Base-by-base conservation (phyloP, 2,888 invertebrate genomes). In the Rhaphigaster nebulosa region DNA sequence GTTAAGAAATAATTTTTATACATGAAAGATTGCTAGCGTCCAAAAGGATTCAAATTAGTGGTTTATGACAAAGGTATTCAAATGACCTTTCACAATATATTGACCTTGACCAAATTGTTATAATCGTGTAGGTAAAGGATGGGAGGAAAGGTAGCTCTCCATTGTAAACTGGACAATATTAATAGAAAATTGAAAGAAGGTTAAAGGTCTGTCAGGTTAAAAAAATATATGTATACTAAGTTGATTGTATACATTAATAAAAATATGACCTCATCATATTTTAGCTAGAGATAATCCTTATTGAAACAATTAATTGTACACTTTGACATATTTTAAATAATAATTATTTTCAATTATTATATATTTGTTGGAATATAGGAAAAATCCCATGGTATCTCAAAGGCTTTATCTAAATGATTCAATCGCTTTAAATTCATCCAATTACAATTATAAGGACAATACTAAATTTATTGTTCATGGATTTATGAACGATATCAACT, bases 401-500 rank as follows among this genome's bases (percentile, higher is more conserved):
- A 89, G 89, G 52, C 65, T 89, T 29, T 89, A 45, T 20, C 18
- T 76, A 52, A 76, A 89, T 70, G 76, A 89, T 52, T 29, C 70
- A 50, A 15, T 6, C 1, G n/a, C 34, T 18, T 38, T 92, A 52
- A 34, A 84, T 45, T 34, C 65, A 10, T 91, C 91, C 8, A 84
- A 87, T 23, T 92, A 88, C 38, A 65, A 89, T 50, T 10, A 23
- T 20, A 41, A 89, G 18, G 87, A 88, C 18, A 52, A 90, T 41
- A 92, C 92, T 10, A 87, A 89, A 26, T 52, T 92, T 29, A 80
- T 92, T 0, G 70, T 90, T 38, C 92, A 92, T 87, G 92, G 92
- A 34, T 92, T 84, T 45, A 20, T 90, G 34, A 90, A 92, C 56
- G 52, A 60, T 56, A 34, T 91, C 10, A 88, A 89, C 38, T 91